A percentile compares a stretch with the other conserved stretches of the same genome.
These are phyloP conservation scores for Tetrapedia diversipes DNA, from an alignment of 2,888 invertebrate species.

Conservation along the genomic window DNA sequence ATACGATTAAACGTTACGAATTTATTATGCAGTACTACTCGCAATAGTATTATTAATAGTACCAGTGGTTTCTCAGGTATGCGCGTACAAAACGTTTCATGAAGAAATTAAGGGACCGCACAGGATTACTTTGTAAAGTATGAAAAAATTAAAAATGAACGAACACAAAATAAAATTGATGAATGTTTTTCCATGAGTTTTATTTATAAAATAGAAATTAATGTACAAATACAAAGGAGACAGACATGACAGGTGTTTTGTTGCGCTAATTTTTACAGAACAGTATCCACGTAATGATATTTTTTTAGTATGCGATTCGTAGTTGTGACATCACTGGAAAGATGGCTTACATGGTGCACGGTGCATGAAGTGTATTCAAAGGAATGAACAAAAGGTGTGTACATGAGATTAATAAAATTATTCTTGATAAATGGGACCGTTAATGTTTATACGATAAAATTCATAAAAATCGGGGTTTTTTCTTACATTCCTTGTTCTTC, in stretches of 20 bases:
- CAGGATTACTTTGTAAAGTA: background rate
- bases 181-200: slow-evolving; percentile 62
- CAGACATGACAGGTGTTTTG: slow-evolving; percentile 44
- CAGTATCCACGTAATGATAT: slow-evolving; percentile 28
- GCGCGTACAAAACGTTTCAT: slow-evolving; percentile 10
- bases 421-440: slow-evolving; percentile 16
- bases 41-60: slow-evolving; percentile 43
- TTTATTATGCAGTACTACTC: slow-evolving; percentile 45
- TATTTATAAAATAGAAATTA: slow-evolving; percentile 78
- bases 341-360: slow-evolving; percentile 32
- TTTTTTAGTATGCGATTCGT: slow-evolving; percentile 29
- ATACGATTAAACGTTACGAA: slow-evolving; percentile 39
- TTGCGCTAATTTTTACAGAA: slow-evolving; percentile 35
- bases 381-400: slow-evolving; percentile 26
- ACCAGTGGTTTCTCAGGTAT: slow-evolving; percentile 36
- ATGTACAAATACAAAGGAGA: slow-evolving; percentile 75
- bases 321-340: slow-evolving; percentile 44
- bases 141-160: background rate
- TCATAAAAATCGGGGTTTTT: slow-evolving; percentile 57
- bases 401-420: slow-evolving; percentile 41
- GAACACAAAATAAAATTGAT: slow-evolving; percentile 18
- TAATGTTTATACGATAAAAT: slow-evolving; percentile 45
- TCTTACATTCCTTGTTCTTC: slow-evolving; percentile 36
- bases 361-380: slow-evolving; percentile 19
- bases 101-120: slow-evolving; percentile 1